Evolutionary conservation across 2,797 vertebrate species (phyloP).

Genomic region (Leucoraja ocellata): DNA sequence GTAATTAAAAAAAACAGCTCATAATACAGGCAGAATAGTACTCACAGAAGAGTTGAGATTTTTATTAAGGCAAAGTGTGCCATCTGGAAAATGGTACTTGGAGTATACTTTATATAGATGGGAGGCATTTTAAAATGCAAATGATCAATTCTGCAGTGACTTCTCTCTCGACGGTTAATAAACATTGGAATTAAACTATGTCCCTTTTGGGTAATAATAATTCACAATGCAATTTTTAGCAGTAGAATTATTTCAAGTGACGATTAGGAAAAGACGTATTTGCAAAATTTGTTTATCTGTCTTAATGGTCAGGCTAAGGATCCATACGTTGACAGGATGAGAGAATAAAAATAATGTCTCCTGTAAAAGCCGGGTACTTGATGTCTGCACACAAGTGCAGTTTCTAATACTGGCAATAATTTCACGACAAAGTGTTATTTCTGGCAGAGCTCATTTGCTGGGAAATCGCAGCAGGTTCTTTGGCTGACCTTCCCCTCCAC

Average conservation of each 20-base stretch:
- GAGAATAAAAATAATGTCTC: not conserved
- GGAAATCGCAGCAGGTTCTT: not conserved
- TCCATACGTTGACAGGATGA: not conserved
- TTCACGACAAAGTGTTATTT: not conserved
- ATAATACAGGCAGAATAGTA: not conserved
- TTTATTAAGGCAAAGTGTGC: not conserved
- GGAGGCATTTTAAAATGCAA: not conserved
- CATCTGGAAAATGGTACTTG: not conserved
- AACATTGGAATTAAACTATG: not conserved
- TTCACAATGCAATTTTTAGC: not conserved
- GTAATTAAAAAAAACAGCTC: not conserved
- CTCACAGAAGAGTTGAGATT: not conserved
- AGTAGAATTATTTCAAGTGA: not conserved
- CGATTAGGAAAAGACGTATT: not conserved
- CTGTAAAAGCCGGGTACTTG: not conserved
- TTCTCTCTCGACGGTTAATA: not conserved
- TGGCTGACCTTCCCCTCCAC: conserved; percentile 16
- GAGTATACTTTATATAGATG: not conserved
- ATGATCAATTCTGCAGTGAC: not conserved
- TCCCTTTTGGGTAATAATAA: not conserved
- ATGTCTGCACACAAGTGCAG: not conserved
- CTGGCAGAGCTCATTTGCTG: not conserved
- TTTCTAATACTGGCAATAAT: not conserved
- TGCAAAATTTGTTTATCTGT: not conserved
- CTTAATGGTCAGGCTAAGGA: not conserved